Evolutionary conservation across 2,888 invertebrate genomes (phyloP).

Genomic region (Brachypterus glaber): DNA sequence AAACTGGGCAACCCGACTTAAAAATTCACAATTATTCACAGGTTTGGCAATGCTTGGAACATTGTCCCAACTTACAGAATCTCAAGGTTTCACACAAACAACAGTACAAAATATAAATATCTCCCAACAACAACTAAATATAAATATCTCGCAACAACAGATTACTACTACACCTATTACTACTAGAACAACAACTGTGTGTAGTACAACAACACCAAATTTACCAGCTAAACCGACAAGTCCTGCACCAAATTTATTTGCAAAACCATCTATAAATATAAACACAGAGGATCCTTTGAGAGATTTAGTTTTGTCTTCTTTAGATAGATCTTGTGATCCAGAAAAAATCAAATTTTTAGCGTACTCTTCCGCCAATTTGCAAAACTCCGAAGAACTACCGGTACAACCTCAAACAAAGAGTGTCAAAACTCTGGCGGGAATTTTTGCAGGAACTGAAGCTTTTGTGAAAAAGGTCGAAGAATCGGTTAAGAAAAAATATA

Average conservation of each 20-base stretch:
- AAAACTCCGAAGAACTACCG: conserved; percentile 35
- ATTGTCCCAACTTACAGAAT: conserved; percentile 31
- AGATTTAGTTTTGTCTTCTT: conserved; percentile 52
- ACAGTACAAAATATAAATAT: conserved; percentile 1
- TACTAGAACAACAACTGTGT: conserved; percentile 13
- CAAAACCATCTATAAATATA: conserved; percentile 12
- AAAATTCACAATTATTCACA: conserved; percentile 19
- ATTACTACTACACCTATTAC: conserved; percentile 11
- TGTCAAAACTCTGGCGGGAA: conserved; percentile 37
- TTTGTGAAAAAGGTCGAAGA: conserved; percentile 37
- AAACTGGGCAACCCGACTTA: too few relatives aligned
- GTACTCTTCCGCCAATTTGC: conserved; percentile 51
- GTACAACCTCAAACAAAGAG: conserved; percentile 21
- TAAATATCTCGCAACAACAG: too few relatives aligned
- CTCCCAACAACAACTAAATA: conserved; percentile 4
- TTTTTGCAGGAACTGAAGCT: conserved; percentile 37
- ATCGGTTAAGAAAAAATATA: conserved; percentile 35
- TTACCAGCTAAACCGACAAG: too few relatives aligned
- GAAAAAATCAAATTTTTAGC: conserved; percentile 50
- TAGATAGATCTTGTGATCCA: conserved; percentile 38
- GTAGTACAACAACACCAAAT: neutral
- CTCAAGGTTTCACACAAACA: conserved; percentile 21
- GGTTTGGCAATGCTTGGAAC: conserved; percentile 31
- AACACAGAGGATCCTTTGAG: conserved; percentile 49
- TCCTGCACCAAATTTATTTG: conserved; percentile 10